Evolutionary conservation across 2,113 vertebrate genomes (phyloP), one percentile per base, ranked within the genome.

Genomic region (Gymnogyps californianus): DNA sequence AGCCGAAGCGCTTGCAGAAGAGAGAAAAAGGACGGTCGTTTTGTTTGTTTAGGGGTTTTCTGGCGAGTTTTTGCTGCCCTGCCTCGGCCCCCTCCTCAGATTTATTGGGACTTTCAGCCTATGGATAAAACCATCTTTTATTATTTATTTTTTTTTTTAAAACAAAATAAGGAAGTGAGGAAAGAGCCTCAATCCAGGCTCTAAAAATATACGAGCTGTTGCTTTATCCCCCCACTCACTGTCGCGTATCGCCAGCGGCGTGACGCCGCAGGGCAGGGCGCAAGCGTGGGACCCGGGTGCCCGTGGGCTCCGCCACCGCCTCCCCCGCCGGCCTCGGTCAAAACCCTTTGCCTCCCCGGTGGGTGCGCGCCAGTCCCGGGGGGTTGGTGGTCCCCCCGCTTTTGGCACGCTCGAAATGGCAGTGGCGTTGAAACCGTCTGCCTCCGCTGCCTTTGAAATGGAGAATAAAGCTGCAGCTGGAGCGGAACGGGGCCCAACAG

Each of bases 381-480:
- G 75, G 67, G 51, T 31, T 78, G 79, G 18, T 13, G 19, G 62
- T 85, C 77, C 65, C 80, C 78, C 59, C 7, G 47, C 74, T 95
- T 88, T 94, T 95, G 93, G 93, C 93, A 85, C 10, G 25, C 92
- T 90, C 44, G 61, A 87, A 95, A 95, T 95, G 96, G 95, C 95
- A 97, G 95, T 97, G 96, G 95, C 96, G 71, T 95, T 96, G 96
- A 71, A 96, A 72, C 79, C 44, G 88, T 87, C 96, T 96, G 96
- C 96, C 95, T 96, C 66, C 13, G 59, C 88, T 88, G 96, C 95
- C 96, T 97, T 97, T 97, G 96, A 97, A 97, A 97, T 97, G 95
- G 94, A 96, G 96, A 96, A 96, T 95, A 96, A 96, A 96, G 96
- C 96, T 96, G 96, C 96, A 97, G 96, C 95, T 97, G 96, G 96